Evolutionary conservation across 2,888 invertebrate genomes (phyloP), one percentile per base, ranked within the genome.

Genomic region (Trachelus stipa): DNA sequence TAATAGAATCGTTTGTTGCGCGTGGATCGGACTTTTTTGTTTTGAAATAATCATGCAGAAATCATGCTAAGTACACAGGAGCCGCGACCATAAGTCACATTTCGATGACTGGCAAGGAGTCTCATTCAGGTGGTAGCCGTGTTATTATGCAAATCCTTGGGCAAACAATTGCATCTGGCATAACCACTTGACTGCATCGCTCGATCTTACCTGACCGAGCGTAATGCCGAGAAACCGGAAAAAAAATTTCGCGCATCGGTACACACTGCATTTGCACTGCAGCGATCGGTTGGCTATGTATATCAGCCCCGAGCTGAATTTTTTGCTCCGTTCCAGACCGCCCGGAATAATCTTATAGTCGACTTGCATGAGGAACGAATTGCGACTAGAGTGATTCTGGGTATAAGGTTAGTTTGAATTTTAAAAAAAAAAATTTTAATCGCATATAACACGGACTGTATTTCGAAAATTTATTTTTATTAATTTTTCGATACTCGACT

Each of bases 1-100:
- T 79, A 80, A 80, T 80, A 76, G 78, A 80, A 80, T 78, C 78
- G 80, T 80, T 80, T 78, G 78, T 78, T 78, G 78, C 69, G 40
- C 75, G 68, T 56, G 75, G 71, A 40, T 40, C 40, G 40, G 15
- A 40, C 15, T 0, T 15, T 40, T 40, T 40, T 4, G 4, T 15
- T 40, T 40, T 1, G 1, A 40, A 40, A 15, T 40, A 40, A 40
- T 6, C 15, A 15, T 4, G 40, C 6, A 40, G 40, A 40, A 40
- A 40, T 40, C 40, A 40, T 40, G 15, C 40, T 40, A 40, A 40
- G 6, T 40, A 6, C 15, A 40, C 40, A 1, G 15, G 15, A 40
- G 71, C 4, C 33, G 73, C 74, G 69, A 34, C 74, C 79, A 75
- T 77, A 75, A 77, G 73, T 81, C 77, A 80, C 75, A 77, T 71